phyloP scores from a whole-genome alignment of 2,888 invertebrate species.

The Matsumyia berberina region DNA sequence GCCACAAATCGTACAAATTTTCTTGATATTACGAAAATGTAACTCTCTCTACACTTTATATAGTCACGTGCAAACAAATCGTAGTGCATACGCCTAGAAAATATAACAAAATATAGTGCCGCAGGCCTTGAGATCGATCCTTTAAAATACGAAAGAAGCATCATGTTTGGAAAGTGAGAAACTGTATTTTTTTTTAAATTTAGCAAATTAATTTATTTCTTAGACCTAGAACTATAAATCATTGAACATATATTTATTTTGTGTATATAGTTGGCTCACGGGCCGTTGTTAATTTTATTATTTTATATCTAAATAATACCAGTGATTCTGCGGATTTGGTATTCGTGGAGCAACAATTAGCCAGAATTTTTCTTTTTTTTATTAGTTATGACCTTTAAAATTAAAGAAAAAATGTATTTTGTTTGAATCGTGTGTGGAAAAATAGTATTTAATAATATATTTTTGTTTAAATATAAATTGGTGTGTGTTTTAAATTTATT shows the following conservation, averaged over 20 bases:
- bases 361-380: slow-evolving; percentile 62
- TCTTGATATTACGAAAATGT: slow-evolving; percentile 45
- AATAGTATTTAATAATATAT: slow-evolving; percentile 73
- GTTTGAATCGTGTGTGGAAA: slow-evolving; percentile 69
- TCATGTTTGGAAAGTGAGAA: neutral
- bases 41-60: slow-evolving; percentile 26
- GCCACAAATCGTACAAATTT: slow-evolving; percentile 83
- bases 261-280: slow-evolving; percentile 69
- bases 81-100: neutral
- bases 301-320: slow-evolving; percentile 48
- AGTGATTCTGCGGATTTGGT: slow-evolving; percentile 56
- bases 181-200: slow-evolving; percentile 41
- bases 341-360: slow-evolving; percentile 54
- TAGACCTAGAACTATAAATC: slow-evolving; percentile 52
- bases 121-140: neutral
- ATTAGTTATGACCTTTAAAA: slow-evolving; percentile 28
- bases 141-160: neutral
- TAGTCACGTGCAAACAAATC: slow-evolving; percentile 45
- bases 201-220: slow-evolving; percentile 74
- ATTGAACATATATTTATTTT: slow-evolving; percentile 65
- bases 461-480: slow-evolving; percentile 64
- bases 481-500: neutral
- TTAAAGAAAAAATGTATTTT: slow-evolving; percentile 39
- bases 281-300: slow-evolving; percentile 72
- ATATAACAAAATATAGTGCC: slow-evolving; percentile 31